These are phyloP conservation scores for Picathartes gymnocephalus DNA, from an alignment of 2,113 vertebrate genomes.

Conservation along the genomic window DNA sequence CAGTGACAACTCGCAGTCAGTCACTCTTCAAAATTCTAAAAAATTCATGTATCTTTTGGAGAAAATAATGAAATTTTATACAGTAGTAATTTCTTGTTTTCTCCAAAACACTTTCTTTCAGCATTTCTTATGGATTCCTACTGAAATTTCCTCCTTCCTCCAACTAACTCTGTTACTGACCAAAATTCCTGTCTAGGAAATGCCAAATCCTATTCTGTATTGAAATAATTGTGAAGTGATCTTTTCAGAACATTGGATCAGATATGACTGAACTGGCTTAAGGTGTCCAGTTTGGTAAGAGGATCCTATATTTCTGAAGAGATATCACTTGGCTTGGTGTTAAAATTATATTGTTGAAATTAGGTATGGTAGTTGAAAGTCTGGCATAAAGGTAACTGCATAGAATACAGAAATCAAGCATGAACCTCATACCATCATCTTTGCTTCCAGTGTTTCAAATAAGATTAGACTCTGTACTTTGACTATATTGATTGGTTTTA, in stretches of 20 bases:
- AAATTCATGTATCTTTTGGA: background rate
- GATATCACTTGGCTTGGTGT: background rate
- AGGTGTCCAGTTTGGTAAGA: background rate
- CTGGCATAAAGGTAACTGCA: background rate
- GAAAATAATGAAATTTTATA: background rate
- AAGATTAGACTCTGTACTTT: background rate
- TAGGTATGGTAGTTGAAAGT: background rate
- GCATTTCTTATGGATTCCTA: background rate
- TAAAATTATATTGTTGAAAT: background rate
- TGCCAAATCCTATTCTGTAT: background rate
- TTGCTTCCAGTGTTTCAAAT: background rate
- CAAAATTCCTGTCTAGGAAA: background rate
- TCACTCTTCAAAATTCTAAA: background rate
- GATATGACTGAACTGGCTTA: background rate
- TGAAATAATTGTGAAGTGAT: background rate
- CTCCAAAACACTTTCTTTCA: background rate
- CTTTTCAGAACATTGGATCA: background rate
- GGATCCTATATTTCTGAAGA: background rate
- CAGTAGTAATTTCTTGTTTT: background rate
- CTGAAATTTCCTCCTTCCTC: background rate
- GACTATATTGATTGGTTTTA: background rate
- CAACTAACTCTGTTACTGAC: background rate
- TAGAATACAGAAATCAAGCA: background rate
- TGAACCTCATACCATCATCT: background rate
- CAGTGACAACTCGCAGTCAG: background rate